A percentile compares a stretch with the other conserved stretches of the same genome.
phyloP scores from a whole-genome alignment of 2,888 invertebrate genomes.

The Melinaea menophilus region DNA sequence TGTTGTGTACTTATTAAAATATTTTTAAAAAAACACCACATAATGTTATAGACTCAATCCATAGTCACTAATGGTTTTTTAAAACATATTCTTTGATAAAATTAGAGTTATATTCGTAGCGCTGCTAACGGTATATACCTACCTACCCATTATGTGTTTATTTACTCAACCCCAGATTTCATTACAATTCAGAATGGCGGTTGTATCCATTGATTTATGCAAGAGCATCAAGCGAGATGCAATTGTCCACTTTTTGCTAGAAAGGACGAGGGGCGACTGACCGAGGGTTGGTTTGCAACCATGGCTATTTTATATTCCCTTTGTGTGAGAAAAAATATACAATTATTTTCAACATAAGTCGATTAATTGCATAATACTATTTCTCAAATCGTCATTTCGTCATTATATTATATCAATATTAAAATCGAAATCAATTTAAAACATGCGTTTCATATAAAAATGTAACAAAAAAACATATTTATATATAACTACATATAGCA shows the following conservation, averaged over 20 bases:
- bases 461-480: too few relatives aligned
- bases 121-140: neutral
- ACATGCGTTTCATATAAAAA: too few relatives aligned
- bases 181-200: slow-evolving; percentile 45
- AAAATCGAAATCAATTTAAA: too few relatives aligned
- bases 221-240: slow-evolving; percentile 60
- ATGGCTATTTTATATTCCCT: slow-evolving; percentile 10
- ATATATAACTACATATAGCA: too few relatives aligned
- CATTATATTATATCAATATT: too few relatives aligned
- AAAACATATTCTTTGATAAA: slow-evolving; percentile 26
- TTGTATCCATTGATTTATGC: slow-evolving; percentile 68
- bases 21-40: too few relatives aligned
- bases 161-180: slow-evolving; percentile 30
- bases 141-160: slow-evolving; percentile 20
- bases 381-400: too few relatives aligned
- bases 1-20: too few relatives aligned
- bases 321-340: slow-evolving; percentile 13
- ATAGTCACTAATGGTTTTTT: too few relatives aligned
- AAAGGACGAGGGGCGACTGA: slow-evolving; percentile 49
- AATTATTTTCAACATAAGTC: neutral
- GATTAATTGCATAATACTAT: neutral
- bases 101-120: neutral
- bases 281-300: slow-evolving; percentile 42
- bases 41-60: too few relatives aligned
- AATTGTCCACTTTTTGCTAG: slow-evolving; percentile 67